Conservation (phyloP, 2,797 vertebrate genomes). For the Scolopax bukidnonensis region DNA sequence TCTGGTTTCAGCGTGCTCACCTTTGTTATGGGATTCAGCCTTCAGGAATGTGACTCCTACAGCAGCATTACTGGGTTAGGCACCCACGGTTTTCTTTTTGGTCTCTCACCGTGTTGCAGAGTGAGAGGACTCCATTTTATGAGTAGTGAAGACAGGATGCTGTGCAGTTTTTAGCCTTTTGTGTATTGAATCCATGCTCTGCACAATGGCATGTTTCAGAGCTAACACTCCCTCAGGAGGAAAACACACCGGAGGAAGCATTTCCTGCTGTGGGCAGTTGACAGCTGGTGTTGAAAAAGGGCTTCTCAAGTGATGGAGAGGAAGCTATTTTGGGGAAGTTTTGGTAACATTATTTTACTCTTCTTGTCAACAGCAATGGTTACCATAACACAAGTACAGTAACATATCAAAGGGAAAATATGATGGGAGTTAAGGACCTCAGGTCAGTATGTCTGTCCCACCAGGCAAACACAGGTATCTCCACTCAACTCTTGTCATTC, state of each 20-base stretch:
- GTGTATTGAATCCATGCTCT: constrained; percentile 47
- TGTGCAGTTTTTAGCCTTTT: constrained; percentile 70
- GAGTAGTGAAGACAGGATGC: constrained; percentile 63
- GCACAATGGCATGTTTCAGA: constrained; percentile 51
- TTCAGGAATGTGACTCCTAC: background rate
- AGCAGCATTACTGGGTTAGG: background rate
- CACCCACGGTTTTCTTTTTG: background rate
- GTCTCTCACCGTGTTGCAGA: background rate
- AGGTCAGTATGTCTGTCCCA: background rate
- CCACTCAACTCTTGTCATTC: background rate
- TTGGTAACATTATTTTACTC: constrained; percentile 22
- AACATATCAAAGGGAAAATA: background rate
- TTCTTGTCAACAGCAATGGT: background rate
- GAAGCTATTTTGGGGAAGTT: constrained; percentile 47
- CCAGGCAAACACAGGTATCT: background rate
- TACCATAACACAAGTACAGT: background rate
- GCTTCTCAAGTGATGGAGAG: background rate
- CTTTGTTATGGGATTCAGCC: background rate
- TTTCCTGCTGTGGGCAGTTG: constrained; percentile 51
- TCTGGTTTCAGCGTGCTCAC: background rate
- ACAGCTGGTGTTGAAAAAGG: constrained; percentile 51
- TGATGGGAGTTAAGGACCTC: background rate
- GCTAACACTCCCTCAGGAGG: constrained; percentile 39
- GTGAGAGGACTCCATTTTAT: background rate
- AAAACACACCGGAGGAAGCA: constrained; percentile 61